Evolutionary conservation across 37 sponge, comb jelly and placozoan genomes (phyloP), one percentile per base, ranked within the genome.

Genomic region (Chondrosia reniformis): DNA sequence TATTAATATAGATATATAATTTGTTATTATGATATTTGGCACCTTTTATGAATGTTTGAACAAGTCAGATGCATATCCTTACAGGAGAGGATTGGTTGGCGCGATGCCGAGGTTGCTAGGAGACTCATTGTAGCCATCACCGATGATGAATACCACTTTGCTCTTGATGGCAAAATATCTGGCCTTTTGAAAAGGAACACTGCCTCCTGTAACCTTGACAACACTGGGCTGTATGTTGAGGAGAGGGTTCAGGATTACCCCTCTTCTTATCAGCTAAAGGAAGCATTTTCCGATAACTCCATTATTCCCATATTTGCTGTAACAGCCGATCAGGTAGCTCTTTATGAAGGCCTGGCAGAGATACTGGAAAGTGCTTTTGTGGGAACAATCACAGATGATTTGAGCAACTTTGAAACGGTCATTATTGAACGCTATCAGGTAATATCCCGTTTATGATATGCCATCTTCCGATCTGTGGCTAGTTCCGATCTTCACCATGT

Each of bases 251-350:
- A 75, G 37, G 94, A 94, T 76, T 94, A 89, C 76, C 94, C 94
- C 19, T 88, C 90, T 0, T 25, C 85, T 10, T 76, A 76, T 0
- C 66, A 78, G 63, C 67, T 94, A 2, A 77, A 81, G 55, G 83
- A 82, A 10, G 69, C 77, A 15, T 84, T 94, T 40, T 83, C 78
- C 4, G 80, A 78, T 0, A 77, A 89, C 61, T 22, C 78, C 15
- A 81, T 94, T 46, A 89, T 85, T 19, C 89, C 94, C 6, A 94
- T 94, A 33, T 94, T 94, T 80, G 90, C 90, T 28, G 85, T 86
- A 13, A 63, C 77, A 27, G 74, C 67, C 45, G 37, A 41, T 19
- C 44, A 76, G 27, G 21, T 74, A 6, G 4, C 27, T 3, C 33
- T 86, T 1, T 93, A 88, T 57, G 46, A 66, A 28, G 74, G 57